phyloP scores from a whole-genome alignment of 2,797 vertebrate genomes.

The Carduelis carduelis region DNA sequence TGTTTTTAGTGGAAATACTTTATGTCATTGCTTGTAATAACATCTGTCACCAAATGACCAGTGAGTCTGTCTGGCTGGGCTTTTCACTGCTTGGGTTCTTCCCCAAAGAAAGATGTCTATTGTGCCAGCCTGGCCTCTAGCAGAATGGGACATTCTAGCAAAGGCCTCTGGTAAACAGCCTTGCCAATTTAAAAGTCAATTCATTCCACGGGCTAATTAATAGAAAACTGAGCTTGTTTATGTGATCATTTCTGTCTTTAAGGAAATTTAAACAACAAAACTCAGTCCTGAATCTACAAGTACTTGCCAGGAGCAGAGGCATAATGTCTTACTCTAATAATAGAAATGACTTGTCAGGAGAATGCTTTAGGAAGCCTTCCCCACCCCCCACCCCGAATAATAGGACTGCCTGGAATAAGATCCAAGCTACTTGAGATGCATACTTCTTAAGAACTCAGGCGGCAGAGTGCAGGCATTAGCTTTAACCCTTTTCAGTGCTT shows the following conservation, averaged over 20 bases:
- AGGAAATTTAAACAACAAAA: slow-evolving; percentile 7
- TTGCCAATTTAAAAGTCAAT: background rate
- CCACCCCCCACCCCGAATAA: slow-evolving; percentile 27
- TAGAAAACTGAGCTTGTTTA: background rate
- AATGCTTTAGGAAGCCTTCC: slow-evolving; percentile 38
- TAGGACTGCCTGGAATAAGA: slow-evolving; percentile 33
- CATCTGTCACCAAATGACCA: background rate
- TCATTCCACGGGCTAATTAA: background rate
- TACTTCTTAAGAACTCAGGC: background rate
- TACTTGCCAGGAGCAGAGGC: background rate
- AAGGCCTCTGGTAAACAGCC: background rate
- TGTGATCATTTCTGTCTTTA: background rate
- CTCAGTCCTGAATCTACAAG: background rate
- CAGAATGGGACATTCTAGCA: background rate
- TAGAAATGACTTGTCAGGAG: slow-evolving; percentile 31
- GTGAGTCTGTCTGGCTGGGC: background rate
- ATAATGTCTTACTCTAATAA: slow-evolving; percentile 10
- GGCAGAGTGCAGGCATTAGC: background rate
- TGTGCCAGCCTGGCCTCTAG: background rate
- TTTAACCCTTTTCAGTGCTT: slow-evolving; percentile 39
- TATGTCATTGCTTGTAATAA: background rate
- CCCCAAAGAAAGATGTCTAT: background rate
- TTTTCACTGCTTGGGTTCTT: background rate
- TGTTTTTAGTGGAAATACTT: background rate
- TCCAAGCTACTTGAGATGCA: slow-evolving; percentile 52